Percentiles rank a stretch among this genome's conserved stretches.
Evolutionary conservation across 2,113 vertebrate species (phyloP).

Genomic region (Pachypanchax playfairii): DNA sequence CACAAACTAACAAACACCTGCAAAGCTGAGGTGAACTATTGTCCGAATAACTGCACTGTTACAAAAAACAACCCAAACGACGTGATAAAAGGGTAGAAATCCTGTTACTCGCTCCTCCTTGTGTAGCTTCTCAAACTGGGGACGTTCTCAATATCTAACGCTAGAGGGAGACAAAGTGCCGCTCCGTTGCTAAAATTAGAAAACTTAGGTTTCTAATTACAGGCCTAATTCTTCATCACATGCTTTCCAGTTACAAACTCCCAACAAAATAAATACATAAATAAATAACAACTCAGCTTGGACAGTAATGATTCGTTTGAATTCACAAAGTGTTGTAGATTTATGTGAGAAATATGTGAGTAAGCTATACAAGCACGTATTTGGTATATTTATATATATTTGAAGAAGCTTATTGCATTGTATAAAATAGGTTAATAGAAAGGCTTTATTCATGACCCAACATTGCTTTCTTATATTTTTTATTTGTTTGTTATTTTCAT

Average conservation of each 20-base stretch:
- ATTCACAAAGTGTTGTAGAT: too few relatives aligned
- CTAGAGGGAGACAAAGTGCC: conserved; percentile 49
- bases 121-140: conserved; percentile 17
- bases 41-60: background rate
- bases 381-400: too few relatives aligned
- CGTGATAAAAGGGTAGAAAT: background rate
- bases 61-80: background rate
- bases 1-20: background rate
- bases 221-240: background rate
- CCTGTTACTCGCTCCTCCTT: conserved; percentile 30
- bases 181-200: conserved; percentile 44
- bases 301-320: too few relatives aligned
- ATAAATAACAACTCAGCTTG: too few relatives aligned
- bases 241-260: background rate
- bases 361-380: too few relatives aligned
- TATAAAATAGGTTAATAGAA: too few relatives aligned
- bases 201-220: conserved; percentile 39
- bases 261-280: background rate
- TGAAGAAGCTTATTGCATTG: too few relatives aligned
- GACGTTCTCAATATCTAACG: conserved; percentile 28
- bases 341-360: too few relatives aligned
- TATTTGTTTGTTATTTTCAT: too few relatives aligned
- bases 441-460: too few relatives aligned
- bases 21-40: background rate
- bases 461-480: too few relatives aligned